phyloP scores from a whole-genome alignment of 2,888 invertebrate species.

The Tortrix viridana region DNA sequence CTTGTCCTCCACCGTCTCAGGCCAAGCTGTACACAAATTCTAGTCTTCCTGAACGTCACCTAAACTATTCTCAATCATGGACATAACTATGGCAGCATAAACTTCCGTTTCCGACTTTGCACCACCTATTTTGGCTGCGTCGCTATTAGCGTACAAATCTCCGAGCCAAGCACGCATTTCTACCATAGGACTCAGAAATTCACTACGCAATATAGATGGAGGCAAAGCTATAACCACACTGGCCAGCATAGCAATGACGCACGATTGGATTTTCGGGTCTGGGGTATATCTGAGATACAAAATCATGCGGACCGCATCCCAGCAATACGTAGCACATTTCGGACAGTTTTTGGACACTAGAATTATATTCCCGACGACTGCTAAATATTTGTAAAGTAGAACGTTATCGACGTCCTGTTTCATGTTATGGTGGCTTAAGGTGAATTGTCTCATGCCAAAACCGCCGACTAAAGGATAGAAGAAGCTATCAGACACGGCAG shows the following conservation, averaged over 20 bases:
- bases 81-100: constrained; percentile 85
- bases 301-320: constrained; percentile 88
- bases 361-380: constrained; percentile 87
- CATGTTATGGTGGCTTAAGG: constrained; percentile 78
- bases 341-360: constrained; percentile 88
- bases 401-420: constrained; percentile 87
- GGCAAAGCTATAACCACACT: constrained; percentile 87
- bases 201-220: constrained; percentile 77
- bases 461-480: constrained; percentile 92
- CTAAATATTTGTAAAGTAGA: constrained; percentile 87
- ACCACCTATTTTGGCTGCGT: constrained; percentile 82
- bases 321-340: constrained; percentile 86
- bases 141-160: constrained; percentile 79
- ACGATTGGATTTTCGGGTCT: constrained; percentile 87
- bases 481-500: constrained; percentile 89
- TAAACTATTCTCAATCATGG: constrained; percentile 79
- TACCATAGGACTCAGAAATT: constrained; percentile 85
- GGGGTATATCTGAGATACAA: constrained; percentile 87
- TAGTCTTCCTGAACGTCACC: constrained; percentile 48
- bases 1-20: constrained; percentile 31
- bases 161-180: constrained; percentile 88
- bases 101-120: constrained; percentile 86
- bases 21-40: constrained; percentile 41
- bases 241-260: constrained; percentile 87
- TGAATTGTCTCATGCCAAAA: constrained; percentile 84